These are phyloP conservation scores for Julus scanicus DNA, from an alignment of 2,888 invertebrate genomes.

Conservation along the genomic window DNA sequence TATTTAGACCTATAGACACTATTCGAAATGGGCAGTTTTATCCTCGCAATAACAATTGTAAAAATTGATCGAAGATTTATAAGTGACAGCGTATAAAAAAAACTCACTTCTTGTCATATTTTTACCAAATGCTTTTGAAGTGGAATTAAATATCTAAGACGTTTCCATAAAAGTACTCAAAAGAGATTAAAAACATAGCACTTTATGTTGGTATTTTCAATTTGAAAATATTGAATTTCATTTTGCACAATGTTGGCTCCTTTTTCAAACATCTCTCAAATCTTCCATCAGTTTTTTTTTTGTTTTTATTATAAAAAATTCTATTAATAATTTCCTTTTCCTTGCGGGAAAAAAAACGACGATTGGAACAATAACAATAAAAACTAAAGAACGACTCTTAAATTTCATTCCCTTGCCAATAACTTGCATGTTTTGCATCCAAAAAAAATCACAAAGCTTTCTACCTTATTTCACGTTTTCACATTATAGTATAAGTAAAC, in stretches of 20 bases:
- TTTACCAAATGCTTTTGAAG: neutral
- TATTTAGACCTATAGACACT: neutral
- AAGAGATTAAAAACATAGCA: constrained; percentile 1
- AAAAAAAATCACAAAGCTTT: neutral
- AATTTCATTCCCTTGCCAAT: neutral
- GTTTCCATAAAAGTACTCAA: neutral
- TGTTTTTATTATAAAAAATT: neutral
- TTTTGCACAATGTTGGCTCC: neutral
- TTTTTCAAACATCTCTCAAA: neutral
- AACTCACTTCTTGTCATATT: neutral
- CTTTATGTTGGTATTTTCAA: neutral
- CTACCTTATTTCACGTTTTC: neutral
- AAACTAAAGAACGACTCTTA: neutral
- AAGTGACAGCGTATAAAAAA: neutral
- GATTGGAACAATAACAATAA: neutral
- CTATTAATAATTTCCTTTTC: neutral
- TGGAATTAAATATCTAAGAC: neutral
- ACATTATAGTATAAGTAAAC: neutral
- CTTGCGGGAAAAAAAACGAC: neutral
- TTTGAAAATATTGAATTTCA: neutral
- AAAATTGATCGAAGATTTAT: constrained; percentile 21
- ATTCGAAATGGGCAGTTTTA: neutral
- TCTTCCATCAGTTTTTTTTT: neutral
- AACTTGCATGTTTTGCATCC: neutral
- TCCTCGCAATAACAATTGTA: constrained; percentile 8